These are phyloP conservation scores for Symphodus melops DNA, from an alignment of 2,113 vertebrate genomes.

Conservation along the genomic window DNA sequence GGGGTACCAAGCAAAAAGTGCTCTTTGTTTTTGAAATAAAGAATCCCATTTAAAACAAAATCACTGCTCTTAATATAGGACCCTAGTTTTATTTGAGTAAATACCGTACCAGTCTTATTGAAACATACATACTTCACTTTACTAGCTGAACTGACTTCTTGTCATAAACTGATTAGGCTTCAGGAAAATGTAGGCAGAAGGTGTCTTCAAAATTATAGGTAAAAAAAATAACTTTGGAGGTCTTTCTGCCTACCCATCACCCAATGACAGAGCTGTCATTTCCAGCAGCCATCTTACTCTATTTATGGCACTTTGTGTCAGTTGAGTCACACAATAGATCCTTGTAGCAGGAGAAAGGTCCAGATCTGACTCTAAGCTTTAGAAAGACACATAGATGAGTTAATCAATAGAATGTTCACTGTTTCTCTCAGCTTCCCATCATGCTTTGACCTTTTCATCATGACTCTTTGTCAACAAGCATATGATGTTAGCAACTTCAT, in stretches of 20 bases:
- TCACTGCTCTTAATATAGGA: neutral
- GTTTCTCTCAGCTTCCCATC: constrained; percentile 27
- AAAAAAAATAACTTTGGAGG: neutral
- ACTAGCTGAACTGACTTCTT: neutral
- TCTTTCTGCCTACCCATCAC: neutral
- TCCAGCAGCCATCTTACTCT: constrained; percentile 4
- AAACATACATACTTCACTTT: neutral
- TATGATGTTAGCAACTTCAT: constrained; percentile 17
- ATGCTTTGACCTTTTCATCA: constrained; percentile 45
- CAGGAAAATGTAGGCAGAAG: neutral
- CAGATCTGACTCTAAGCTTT: constrained; percentile 11
- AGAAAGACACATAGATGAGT: constrained; percentile 7
- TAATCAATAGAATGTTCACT: constrained; percentile 38
- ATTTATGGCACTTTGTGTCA: neutral
- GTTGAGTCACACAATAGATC: constrained; percentile 51
- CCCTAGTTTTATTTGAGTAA: neutral
- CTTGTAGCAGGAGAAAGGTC: neutral
- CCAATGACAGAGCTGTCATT: neutral
- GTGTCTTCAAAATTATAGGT: neutral
- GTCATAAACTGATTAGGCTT: neutral
- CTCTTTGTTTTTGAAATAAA: constrained; percentile 23
- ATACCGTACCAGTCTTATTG: too few species aligned
- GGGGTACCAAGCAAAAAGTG: constrained; percentile 29
- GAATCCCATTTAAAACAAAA: neutral
- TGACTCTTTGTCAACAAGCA: constrained; percentile 4